Evolutionary conservation across 2,797 vertebrate species (phyloP).

Genomic region (Microctenopoma lineatum): DNA sequence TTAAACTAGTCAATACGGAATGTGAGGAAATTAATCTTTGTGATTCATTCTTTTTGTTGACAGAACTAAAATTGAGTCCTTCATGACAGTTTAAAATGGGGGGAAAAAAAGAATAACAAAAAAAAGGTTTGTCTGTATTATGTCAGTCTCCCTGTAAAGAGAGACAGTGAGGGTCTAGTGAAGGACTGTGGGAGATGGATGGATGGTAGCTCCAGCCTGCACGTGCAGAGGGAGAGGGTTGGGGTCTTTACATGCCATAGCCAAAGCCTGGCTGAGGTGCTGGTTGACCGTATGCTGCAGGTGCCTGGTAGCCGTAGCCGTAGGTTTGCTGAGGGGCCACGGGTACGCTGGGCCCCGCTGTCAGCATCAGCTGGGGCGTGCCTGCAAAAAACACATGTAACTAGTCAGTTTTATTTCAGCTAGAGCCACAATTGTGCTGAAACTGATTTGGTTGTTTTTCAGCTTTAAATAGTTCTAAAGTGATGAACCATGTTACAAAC

Average conservation of each 20-base stretch:
- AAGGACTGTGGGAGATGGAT: constrained; percentile 89
- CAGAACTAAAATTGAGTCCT: constrained; percentile 93
- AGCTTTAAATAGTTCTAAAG: no score
- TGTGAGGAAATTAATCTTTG: constrained; percentile 89
- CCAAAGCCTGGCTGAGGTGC: constrained; percentile 91
- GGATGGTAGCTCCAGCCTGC: constrained; percentile 79
- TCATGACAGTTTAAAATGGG: constrained; percentile 89
- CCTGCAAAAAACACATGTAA: constrained; percentile 76
- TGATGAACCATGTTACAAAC: no score
- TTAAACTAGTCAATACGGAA: constrained; percentile 90
- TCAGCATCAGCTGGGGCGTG: constrained; percentile 97
- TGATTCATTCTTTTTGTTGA: constrained; percentile 86
- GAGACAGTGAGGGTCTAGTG: constrained; percentile 87
- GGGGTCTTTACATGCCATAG: constrained; percentile 92
- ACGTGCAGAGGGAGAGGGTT: constrained; percentile 45
- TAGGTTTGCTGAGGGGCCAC: constrained; percentile 94
- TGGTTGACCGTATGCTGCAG: constrained; percentile 87
- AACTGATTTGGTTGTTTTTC: background rate
- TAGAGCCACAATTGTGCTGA: background rate
- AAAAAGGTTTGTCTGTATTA: constrained; percentile 76
- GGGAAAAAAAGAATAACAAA: constrained; percentile 35
- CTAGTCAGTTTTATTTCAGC: background rate
- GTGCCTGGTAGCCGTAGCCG: constrained; percentile 94
- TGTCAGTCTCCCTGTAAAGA: constrained; percentile 38
- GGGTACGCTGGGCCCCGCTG: constrained; percentile 94